These are phyloP conservation scores for Ptychodera flava DNA, from an alignment of 35 echinoderm and acorn worm species.

Conservation along the genomic window DNA sequence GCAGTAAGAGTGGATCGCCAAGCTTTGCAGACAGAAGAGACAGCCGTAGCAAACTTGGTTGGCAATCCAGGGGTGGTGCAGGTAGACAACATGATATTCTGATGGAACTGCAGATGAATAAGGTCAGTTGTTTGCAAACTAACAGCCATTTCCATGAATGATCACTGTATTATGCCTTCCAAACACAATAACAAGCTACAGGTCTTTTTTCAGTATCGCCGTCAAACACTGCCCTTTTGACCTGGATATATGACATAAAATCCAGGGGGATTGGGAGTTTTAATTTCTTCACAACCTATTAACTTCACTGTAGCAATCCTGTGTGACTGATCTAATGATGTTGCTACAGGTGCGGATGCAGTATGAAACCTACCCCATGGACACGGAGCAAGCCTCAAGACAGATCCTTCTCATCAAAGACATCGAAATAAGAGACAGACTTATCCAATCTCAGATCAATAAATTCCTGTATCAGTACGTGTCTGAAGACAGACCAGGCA, in stretches of 20 bases:
- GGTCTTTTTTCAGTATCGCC: too few species aligned
- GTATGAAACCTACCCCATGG: slow-evolving; percentile 63
- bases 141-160: too few species aligned
- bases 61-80: slow-evolving; percentile 66
- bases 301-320: too few species aligned
- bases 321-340: too few species aligned
- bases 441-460: slow-evolving; percentile 93
- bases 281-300: too few species aligned
- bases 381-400: slow-evolving; percentile 59
- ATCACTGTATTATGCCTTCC: too few species aligned
- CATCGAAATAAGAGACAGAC: slow-evolving; percentile 81
- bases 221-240: too few species aligned
- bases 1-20: not conserved
- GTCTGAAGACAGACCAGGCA: slow-evolving; percentile 63
- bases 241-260: too few species aligned
- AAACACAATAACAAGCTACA: too few species aligned
- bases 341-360: slow-evolving; percentile 59
- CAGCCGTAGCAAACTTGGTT: slow-evolving; percentile 7
- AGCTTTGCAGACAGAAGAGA: not conserved
- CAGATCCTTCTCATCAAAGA: slow-evolving; percentile 91
- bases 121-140: slow-evolving; percentile 54
- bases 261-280: too few species aligned
- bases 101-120: slow-evolving; percentile 94
- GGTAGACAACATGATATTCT: slow-evolving; percentile 71
- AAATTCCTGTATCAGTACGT: slow-evolving; percentile 95